A percentile compares a stretch with the other conserved stretches of the same genome.
Conservation (phyloP, 1,140 invertebrate genomes). For the Drosophila ficusphila region DNA sequence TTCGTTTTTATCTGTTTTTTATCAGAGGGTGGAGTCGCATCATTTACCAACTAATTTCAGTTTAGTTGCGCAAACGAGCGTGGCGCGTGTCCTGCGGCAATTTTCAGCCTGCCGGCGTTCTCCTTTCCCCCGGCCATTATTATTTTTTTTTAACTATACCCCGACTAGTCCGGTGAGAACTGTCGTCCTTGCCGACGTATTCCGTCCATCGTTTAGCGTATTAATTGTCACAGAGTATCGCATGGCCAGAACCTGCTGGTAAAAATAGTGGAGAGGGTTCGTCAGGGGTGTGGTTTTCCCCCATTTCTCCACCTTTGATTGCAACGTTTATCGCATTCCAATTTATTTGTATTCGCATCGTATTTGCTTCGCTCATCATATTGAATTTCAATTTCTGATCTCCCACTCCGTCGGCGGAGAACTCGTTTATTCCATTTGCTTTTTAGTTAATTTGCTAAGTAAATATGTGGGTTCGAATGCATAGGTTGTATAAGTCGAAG, state of each 20-base stretch:
- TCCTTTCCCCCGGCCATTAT: conserved; percentile 27
- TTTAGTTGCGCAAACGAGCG: conserved; percentile 77
- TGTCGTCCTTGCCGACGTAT: conserved; percentile 34
- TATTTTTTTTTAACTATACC: neutral
- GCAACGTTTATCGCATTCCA: conserved; percentile 75
- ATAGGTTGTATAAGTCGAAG: conserved; percentile 47
- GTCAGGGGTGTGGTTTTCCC: conserved; percentile 33
- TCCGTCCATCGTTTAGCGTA: conserved; percentile 72
- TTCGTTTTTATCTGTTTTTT: conserved; percentile 66
- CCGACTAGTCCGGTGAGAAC: conserved; percentile 48
- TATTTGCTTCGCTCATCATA: conserved; percentile 68
- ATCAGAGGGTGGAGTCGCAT: conserved; percentile 54
- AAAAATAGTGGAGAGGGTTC: conserved; percentile 6
- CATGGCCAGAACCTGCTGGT: conserved; percentile 56
- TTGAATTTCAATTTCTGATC: conserved; percentile 81
- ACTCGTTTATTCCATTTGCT: conserved; percentile 49
- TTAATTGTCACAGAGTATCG: conserved; percentile 80
- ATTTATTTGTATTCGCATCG: conserved; percentile 75
- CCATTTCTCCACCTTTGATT: conserved; percentile 61
- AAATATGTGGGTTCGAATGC: conserved; percentile 54
- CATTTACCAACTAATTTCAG: conserved; percentile 80
- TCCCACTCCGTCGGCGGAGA: conserved; percentile 12
- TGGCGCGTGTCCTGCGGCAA: conserved; percentile 77
- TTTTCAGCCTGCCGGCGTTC: conserved; percentile 61
- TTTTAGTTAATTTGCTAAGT: conserved; percentile 82